phyloP scores from a whole-genome alignment of 2,113 vertebrate genomes.

The Gorilla gorilla region DNA sequence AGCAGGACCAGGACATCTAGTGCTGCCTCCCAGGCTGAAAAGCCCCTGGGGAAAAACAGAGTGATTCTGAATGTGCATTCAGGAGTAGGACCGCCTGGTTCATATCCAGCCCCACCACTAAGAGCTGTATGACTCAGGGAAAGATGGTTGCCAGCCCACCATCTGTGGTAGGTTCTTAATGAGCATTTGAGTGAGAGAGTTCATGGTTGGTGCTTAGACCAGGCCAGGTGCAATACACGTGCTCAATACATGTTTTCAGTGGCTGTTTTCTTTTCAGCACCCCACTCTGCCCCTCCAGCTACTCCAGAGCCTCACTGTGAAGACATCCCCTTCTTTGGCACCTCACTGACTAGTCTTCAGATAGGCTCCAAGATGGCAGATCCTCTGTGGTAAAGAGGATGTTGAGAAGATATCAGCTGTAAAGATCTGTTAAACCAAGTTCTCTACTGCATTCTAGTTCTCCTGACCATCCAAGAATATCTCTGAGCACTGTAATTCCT shows the following conservation, averaged over 20 bases:
- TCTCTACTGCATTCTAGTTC: background rate
- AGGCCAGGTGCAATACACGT: background rate
- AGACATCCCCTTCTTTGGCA: background rate
- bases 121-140: background rate
- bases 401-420: background rate
- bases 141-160: fast-evolving
- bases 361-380: background rate
- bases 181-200: too few relatives aligned
- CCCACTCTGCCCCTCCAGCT: background rate
- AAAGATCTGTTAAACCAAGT: background rate
- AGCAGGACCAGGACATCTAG: background rate
- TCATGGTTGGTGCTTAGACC: too few relatives aligned
- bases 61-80: too few relatives aligned
- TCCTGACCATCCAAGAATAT: background rate
- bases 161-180: background rate
- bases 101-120: background rate
- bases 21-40: background rate
- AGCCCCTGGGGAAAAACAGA: fast-evolving
- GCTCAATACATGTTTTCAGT: too few relatives aligned
- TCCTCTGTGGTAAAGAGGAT: background rate
- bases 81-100: background rate
- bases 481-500: background rate
- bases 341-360: background rate
- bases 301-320: background rate
- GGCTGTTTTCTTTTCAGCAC: background rate